These are phyloP conservation scores for Pegoplata infirma DNA, from an alignment of 2,888 invertebrate species.

Conservation along the genomic window DNA sequence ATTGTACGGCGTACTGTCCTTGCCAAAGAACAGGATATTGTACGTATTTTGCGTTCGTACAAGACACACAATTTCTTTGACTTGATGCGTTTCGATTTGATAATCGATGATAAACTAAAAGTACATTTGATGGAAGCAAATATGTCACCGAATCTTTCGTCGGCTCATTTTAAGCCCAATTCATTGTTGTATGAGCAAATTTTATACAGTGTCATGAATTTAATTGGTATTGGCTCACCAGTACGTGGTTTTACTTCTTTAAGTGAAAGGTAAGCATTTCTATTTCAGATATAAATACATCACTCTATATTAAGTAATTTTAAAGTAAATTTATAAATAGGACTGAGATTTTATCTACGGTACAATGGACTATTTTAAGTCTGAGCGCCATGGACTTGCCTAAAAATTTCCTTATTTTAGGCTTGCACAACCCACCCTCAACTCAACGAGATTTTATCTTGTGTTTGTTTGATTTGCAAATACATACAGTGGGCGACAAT, in stretches of 20 bases:
- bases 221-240: constrained; percentile 86
- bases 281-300: too few relatives aligned
- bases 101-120: constrained; percentile 90
- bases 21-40: constrained; percentile 85
- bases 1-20: constrained; percentile 85
- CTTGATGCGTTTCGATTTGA: constrained; percentile 95
- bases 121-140: constrained; percentile 97
- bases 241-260: constrained; percentile 64
- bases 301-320: too few relatives aligned
- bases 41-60: constrained; percentile 80
- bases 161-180: constrained; percentile 94
- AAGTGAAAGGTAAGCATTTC: neutral
- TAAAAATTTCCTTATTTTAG: too few relatives aligned
- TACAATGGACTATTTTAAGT: too few relatives aligned
- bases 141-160: constrained; percentile 98
- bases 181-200: constrained; percentile 94
- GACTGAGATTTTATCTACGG: too few relatives aligned
- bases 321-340: too few relatives aligned
- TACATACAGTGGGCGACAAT: too few relatives aligned
- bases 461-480: too few relatives aligned
- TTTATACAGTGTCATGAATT: constrained; percentile 87
- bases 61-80: constrained; percentile 90
- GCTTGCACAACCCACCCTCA: too few relatives aligned
- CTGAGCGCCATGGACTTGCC: too few relatives aligned
- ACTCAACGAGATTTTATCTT: too few relatives aligned